Base-by-base conservation (phyloP, 2,113 vertebrate genomes). In the Marmota flaviventris region DNA sequence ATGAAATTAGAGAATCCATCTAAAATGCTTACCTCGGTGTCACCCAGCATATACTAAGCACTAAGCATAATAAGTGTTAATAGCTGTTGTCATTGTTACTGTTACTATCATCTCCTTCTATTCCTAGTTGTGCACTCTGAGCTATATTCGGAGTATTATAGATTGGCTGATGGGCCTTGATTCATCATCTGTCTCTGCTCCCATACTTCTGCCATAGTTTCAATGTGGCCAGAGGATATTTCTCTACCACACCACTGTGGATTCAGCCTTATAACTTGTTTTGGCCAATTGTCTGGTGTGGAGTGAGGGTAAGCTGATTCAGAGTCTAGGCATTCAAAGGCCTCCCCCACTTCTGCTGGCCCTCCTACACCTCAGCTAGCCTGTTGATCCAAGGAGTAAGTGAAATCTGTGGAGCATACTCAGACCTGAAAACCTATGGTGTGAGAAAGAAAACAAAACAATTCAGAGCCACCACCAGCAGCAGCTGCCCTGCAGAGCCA, bases 1-100 rank as follows among this genome's bases (percentile, higher is more conserved):
- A 69, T 22, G 67, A 77, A 93, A 51, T n/a, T 10, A 88, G 78
- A 95, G 18, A 95, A 84, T 75, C 22, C 32, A 89, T 24, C 42
- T 82, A 8, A 91, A 94, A 91, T 37, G 72, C 45, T 65, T 39
- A 32, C 1, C 16, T 6, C 22, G 16, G 48, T 51, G 10, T 1
- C 45, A 45, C 8, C 82, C 34, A 51, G 81, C 32, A 39, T 10
- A 61, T 13, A 56, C 4, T 51, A 93, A 94, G 70, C 4, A 51
- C 27, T 32, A 18, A 48, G 61, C 3, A 53, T 48, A 69, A 45
- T 24, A n/a, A 75, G 34, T 48, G 12, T 2, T 63, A 51, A 56
- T 13, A 16, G 45, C 17, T 82, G 39, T 0, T 75, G 9, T 0
- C 79, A 22, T 42, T 85, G 11, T 51, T 12, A 3, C 20, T 93